Conservation (phyloP, 2,113 vertebrate species). For the Neolamprologus hecqui region DNA sequence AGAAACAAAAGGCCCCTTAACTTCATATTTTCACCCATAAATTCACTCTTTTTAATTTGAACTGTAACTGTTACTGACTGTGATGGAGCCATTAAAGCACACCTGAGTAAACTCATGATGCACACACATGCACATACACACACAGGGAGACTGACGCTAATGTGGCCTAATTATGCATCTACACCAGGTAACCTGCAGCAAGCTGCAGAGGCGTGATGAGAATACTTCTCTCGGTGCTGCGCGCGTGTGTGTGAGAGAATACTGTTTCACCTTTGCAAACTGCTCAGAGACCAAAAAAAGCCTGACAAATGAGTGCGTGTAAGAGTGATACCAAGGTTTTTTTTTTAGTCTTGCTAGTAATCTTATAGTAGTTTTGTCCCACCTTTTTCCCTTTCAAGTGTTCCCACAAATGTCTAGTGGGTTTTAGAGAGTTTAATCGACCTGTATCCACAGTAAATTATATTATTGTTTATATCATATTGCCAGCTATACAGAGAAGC, state of each 20-base stretch:
- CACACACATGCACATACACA: not conserved
- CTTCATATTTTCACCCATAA: not conserved
- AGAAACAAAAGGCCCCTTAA: conserved; percentile 25
- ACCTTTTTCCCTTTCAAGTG: not conserved
- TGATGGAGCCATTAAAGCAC: not conserved
- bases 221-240: not conserved
- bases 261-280: not conserved
- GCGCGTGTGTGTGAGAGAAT: not conserved
- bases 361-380: not conserved
- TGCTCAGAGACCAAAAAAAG: not conserved
- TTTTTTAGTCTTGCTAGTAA: not conserved
- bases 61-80: not conserved
- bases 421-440: not conserved
- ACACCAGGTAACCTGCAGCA: conserved; percentile 30
- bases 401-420: not conserved
- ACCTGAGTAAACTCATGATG: conserved; percentile 1
- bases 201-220: conserved; percentile 33
- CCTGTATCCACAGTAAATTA: not conserved
- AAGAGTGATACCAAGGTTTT: not conserved
- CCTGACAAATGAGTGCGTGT: not conserved
- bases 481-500: not conserved
- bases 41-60: conserved; percentile 16
- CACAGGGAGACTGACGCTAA: not conserved
- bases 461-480: not conserved
- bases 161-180: not conserved